These are phyloP conservation scores for Chaetops frenatus DNA, from an alignment of 2,113 vertebrate species.

Conservation along the genomic window DNA sequence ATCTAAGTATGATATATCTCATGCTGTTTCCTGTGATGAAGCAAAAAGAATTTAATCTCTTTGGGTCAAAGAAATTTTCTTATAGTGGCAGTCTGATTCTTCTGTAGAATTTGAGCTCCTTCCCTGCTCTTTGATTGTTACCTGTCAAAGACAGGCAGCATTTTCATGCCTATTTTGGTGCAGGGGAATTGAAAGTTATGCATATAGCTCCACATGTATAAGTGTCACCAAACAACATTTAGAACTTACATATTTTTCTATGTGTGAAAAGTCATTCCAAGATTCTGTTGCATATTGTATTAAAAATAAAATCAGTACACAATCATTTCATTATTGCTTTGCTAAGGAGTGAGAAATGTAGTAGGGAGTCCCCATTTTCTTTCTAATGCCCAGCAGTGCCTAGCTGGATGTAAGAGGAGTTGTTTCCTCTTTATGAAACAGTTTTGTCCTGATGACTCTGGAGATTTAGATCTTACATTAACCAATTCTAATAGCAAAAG, in stretches of 20 bases:
- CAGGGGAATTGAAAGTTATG: not conserved
- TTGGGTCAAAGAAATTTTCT: not conserved
- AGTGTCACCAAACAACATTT: not conserved
- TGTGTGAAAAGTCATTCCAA: not conserved
- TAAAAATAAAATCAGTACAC: not conserved
- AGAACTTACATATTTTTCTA: not conserved
- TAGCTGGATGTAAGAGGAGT: not conserved
- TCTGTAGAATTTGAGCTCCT: not conserved
- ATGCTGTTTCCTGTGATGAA: not conserved
- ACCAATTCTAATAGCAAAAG: not conserved
- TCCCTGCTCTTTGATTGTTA: not conserved
- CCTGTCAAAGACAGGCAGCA: not conserved
- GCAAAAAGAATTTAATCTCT: not conserved
- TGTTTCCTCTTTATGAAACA: not conserved
- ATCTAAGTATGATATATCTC: not conserved
- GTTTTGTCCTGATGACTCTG: not conserved
- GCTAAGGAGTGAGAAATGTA: not conserved
- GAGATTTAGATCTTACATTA: not conserved
- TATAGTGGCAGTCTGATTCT: not conserved
- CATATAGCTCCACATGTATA: not conserved
- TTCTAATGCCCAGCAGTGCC: not conserved
- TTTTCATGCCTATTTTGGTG: not conserved
- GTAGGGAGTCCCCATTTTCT: not conserved
- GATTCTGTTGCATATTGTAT: not conserved
- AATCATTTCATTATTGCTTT: not conserved